phyloP scores from a whole-genome alignment of 2,888 invertebrate species.

The Herminia tarsipennalis region DNA sequence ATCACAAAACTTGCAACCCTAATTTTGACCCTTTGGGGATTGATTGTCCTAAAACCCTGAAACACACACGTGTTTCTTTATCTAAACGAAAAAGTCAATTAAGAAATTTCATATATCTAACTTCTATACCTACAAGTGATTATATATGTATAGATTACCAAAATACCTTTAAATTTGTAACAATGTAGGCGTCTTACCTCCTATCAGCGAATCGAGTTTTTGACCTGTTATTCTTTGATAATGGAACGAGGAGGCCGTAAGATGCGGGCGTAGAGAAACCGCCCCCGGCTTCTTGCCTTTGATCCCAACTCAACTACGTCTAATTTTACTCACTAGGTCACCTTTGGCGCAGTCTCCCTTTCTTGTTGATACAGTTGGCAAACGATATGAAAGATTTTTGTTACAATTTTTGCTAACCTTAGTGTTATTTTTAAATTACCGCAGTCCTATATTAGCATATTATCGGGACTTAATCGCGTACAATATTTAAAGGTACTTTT shows the following conservation, averaged over 20 bases:
- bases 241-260: slow-evolving; percentile 17
- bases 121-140: too few species aligned
- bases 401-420: not conserved
- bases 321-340: slow-evolving; percentile 50
- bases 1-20: too few species aligned
- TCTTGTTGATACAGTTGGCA: slow-evolving; percentile 13
- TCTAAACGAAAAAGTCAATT: too few species aligned
- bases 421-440: too few species aligned
- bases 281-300: slow-evolving; percentile 32
- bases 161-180: not conserved
- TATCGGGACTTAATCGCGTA: too few species aligned
- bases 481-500: too few species aligned
- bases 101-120: too few species aligned
- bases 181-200: not conserved
- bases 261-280: slow-evolving; percentile 29
- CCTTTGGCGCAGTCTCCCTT: slow-evolving; percentile 34
- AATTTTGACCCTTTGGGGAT: too few species aligned
- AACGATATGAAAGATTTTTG: slow-evolving; percentile 3
- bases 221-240: slow-evolving; percentile 37
- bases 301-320: slow-evolving; percentile 48
- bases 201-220: slow-evolving; percentile 17
- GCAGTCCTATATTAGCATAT: too few species aligned
- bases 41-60: too few species aligned
- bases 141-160: too few species aligned
- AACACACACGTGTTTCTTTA: too few species aligned